phyloP scores from a whole-genome alignment of 2,797 vertebrate genomes.

The Urosaurus nigricauda region DNA sequence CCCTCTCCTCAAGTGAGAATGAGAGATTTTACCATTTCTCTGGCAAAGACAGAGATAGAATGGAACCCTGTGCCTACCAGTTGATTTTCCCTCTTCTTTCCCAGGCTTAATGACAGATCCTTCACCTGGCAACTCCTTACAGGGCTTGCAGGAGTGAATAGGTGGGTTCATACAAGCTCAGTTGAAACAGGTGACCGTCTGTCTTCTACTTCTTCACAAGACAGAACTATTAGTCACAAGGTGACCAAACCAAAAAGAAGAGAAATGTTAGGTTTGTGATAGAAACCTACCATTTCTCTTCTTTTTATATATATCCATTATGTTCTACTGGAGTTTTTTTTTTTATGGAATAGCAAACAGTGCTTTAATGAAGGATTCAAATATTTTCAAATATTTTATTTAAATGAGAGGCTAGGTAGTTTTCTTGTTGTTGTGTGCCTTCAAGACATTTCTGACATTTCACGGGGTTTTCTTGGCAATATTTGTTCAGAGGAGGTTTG shows the following conservation, averaged over 20 bases:
- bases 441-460: too few relatives aligned
- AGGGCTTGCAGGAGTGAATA: neutral
- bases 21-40: neutral
- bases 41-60: neutral
- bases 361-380: conserved; percentile 10
- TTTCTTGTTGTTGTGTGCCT: too few relatives aligned
- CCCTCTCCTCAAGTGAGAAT: neutral
- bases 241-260: neutral
- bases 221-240: neutral
- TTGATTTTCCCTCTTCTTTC: too few relatives aligned
- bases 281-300: neutral
- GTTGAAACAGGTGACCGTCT: neutral
- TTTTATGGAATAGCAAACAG: neutral
- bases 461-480: too few relatives aligned
- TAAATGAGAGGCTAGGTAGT: neutral
- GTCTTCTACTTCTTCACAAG: neutral
- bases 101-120: neutral
- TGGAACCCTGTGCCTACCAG: neutral
- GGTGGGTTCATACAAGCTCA: neutral
- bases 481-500: too few relatives aligned
- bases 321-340: neutral
- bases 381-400: neutral
- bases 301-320: neutral
- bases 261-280: conserved; percentile 10
- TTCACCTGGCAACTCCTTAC: neutral